Evolutionary conservation across 2,888 invertebrate genomes (phyloP), one percentile per base, ranked within the genome.

Genomic region (Morpho achilles): DNA sequence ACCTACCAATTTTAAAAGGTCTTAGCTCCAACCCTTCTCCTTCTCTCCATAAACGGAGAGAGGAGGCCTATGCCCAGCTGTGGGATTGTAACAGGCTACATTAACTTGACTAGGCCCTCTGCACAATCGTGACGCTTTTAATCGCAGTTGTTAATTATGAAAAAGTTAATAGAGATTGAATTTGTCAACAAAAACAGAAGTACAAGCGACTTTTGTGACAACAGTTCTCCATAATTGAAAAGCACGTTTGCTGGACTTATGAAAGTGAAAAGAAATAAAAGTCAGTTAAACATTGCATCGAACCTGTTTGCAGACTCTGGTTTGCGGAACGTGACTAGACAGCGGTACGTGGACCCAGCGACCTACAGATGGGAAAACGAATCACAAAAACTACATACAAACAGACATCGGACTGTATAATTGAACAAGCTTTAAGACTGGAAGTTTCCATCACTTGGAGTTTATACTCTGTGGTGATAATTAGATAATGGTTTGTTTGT

Each of bases 241-340:
- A 77, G 76, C 77, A 79, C 73, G 77, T 76, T 66, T 74, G 65
- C 67, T 69, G 69, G 74, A 70, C 71, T 76, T 72, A 75, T 76
- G 76, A 81, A 79, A 83, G 77, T 77, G 74, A 79, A 75, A 81
- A 82, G 76, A 73, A 80, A 49, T 76, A 85, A 82, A 81, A 76
- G 67, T 71, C 70, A 69, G 71, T 76, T 80, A 80, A 79, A 83
- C 84, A 72, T 76, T 77, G 74, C 69, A 72, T 69, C 69, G 75
- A 72, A 79, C 80, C 80, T 86, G 87, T 87, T 87, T 87, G 87
- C 84, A 75, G 80, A 80, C 74, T 77, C 73, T 74, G 80, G 86
- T 88, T 87, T 86, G 82, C 80, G 66, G 87, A 87, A 89, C 88
- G 89, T 90, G 89, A 88, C 86, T 85, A 85, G 88, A 87, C 86